Base-by-base conservation (phyloP, 1,140 invertebrate species). In the Lasaia peninsularis region DNA sequence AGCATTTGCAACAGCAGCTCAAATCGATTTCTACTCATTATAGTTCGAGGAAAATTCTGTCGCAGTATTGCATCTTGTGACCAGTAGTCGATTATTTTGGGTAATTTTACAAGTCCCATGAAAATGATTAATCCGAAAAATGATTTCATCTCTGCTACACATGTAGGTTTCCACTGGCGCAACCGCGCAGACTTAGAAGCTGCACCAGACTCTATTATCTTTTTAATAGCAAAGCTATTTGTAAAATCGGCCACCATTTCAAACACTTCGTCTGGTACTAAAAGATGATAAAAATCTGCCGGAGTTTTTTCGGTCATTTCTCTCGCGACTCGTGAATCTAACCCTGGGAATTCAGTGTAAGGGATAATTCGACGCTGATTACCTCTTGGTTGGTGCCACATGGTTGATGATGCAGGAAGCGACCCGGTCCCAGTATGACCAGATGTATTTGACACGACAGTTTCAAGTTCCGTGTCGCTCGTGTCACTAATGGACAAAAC, bases 201-300 rank as follows among this genome's bases (percentile, higher is more conserved):
- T n/a, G 33, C 11, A n/a, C 12, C 33, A 10, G 11, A n/a, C 12
- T 34, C 33, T n/a, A 10, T 34, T 10, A 34, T 34, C 12, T n/a
- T n/a, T 34, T 34, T 34, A n/a, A 32, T 32, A 28, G 50, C 50
- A 31, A 52, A 33, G 21, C 11, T 28, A 52, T 52, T 52, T 31
- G 50, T 52, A 12, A 9, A 24, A 52, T 52, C 24, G 11, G 50
- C 24, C 24, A 52, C 24, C 50, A 24, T 28, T 52, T 33, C 28
- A 52, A 50, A 50, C 8, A 50, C 50, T 52, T 52, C 50, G 24
- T 33, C 50, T 32, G 28, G 28, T 28, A 52, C 50, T 33, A 52
- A 28, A 12, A 52, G 24, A 32, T 24, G 24, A 52, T 16, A 52
- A 31, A 32, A 52, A 52, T 52, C 28, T 32, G 21, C 11, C 21